Evolutionary conservation across 2,888 invertebrate species (phyloP).

Genomic region (Drosophila anceps): DNA sequence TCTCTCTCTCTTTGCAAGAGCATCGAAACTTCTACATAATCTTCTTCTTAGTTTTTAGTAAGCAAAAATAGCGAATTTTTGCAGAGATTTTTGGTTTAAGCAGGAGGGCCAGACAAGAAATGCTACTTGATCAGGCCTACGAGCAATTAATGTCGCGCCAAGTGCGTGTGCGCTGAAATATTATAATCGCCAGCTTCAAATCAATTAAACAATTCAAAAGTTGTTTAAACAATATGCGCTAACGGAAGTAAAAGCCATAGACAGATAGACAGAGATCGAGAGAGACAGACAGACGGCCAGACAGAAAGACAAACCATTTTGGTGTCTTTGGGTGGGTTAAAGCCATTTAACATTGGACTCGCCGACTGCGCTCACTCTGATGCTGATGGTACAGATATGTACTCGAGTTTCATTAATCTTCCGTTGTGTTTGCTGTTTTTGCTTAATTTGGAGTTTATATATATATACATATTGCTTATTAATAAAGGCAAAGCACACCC

Average conservation of each 20-base stretch:
- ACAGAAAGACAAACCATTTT: slow-evolving; percentile 34
- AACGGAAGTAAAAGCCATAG: slow-evolving; percentile 72
- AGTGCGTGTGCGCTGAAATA: slow-evolving; percentile 60
- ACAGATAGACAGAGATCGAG: neutral
- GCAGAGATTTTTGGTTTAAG: slow-evolving; percentile 6
- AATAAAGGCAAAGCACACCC: slow-evolving; percentile 71
- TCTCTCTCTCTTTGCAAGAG: neutral
- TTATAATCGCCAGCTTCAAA: slow-evolving; percentile 52
- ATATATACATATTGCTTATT: slow-evolving; percentile 14
- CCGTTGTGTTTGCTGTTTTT: slow-evolving; percentile 68
- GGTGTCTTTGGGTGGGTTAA: slow-evolving; percentile 73
- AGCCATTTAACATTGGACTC: slow-evolving; percentile 75
- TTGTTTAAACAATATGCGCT: slow-evolving; percentile 27
- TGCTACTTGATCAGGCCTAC: slow-evolving; percentile 75
- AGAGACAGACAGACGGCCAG: slow-evolving; percentile 14
- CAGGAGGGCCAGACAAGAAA: slow-evolving; percentile 41
- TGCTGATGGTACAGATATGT: slow-evolving; percentile 74
- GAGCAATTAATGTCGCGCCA: slow-evolving; percentile 72
- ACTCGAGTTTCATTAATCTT: slow-evolving; percentile 82
- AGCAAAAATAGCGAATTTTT: neutral
- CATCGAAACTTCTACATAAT: neutral
- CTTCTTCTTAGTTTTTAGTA: neutral
- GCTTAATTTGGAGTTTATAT: slow-evolving; percentile 59
- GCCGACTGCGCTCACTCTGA: slow-evolving; percentile 14
- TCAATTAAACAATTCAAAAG: slow-evolving; percentile 76